These are phyloP conservation scores for Peucedramus taeniatus DNA, from an alignment of 2,113 vertebrate genomes.

Conservation along the genomic window DNA sequence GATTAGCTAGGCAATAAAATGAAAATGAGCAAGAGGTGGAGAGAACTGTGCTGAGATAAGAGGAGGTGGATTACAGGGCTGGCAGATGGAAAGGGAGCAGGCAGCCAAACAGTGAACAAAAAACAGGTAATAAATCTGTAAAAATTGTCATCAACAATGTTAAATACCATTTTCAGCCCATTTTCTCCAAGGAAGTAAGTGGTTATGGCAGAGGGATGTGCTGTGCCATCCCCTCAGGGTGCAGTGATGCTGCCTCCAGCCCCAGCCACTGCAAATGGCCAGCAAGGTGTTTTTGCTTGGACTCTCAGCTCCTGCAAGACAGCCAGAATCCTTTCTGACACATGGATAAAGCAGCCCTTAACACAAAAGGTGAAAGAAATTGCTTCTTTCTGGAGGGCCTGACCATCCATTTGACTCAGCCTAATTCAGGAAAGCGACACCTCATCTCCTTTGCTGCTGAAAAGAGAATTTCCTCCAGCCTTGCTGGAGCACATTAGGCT, in stretches of 20 bases:
- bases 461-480: not conserved
- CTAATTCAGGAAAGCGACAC: not conserved
- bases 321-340: not conserved
- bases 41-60: constrained; percentile 36
- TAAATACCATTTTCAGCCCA: not conserved
- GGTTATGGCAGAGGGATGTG: not conserved
- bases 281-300: not conserved
- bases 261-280: not conserved
- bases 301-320: not conserved
- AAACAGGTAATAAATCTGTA: not conserved
- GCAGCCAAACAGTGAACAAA: constrained; percentile 23
- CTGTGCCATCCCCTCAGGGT: not conserved
- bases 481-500: not conserved
- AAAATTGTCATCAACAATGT: not conserved
- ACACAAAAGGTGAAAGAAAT: not conserved
- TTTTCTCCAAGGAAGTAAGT: not conserved
- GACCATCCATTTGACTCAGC: not conserved
- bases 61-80: constrained; percentile 30
- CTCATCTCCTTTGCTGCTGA: not conserved
- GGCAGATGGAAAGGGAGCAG: constrained; percentile 23
- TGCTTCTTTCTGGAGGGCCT: not conserved
- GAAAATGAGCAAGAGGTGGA: constrained; percentile 56
- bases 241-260: not conserved
- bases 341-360: not conserved
- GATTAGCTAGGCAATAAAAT: constrained; percentile 62